Evolutionary conservation across 92 coral and sea anemone species (phyloP).

Genomic region (Bergia sp.): DNA sequence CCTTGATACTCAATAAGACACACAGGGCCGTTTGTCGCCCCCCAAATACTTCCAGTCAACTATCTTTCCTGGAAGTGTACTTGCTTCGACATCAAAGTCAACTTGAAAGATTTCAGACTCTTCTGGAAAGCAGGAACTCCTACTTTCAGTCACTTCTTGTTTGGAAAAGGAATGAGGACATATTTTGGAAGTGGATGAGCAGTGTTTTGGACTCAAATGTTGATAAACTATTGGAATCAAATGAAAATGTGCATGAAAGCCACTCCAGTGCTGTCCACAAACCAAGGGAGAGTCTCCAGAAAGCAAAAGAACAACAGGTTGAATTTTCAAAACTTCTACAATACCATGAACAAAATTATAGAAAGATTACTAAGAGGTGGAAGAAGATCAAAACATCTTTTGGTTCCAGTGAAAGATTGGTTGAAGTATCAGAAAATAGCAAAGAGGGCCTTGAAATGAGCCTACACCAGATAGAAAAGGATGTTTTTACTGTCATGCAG

Average conservation of each 20-base stretch:
- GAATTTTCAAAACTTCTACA: slow-evolving; percentile 66
- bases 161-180: slow-evolving; percentile 63
- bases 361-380: slow-evolving; percentile 64
- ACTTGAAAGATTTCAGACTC: slow-evolving; percentile 60
- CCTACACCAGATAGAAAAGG: slow-evolving; percentile 6
- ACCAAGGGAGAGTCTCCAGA: slow-evolving; percentile 64
- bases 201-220: slow-evolving; percentile 71
- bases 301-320: slow-evolving; percentile 72
- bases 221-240: slow-evolving; percentile 21
- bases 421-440: not conserved
- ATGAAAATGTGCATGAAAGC: slow-evolving; percentile 21
- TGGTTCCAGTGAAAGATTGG: slow-evolving; percentile 43
- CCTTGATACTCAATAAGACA: slow-evolving; percentile 59
- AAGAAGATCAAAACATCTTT: slow-evolving; percentile 57
- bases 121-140: slow-evolving; percentile 58
- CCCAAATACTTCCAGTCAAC: slow-evolving; percentile 54
- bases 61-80: slow-evolving; percentile 81
- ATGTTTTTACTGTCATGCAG: slow-evolving; percentile 27
- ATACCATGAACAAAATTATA: slow-evolving; percentile 61
- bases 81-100: slow-evolving; percentile 73
- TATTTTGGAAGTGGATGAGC: slow-evolving; percentile 97
- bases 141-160: slow-evolving; percentile 67
- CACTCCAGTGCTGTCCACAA: slow-evolving; percentile 36
- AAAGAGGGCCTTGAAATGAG: not conserved
- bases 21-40: slow-evolving; percentile 66